Evolutionary conservation across 2,888 invertebrate genomes (phyloP).

Genomic region (Sclerodermus sp.): DNA sequence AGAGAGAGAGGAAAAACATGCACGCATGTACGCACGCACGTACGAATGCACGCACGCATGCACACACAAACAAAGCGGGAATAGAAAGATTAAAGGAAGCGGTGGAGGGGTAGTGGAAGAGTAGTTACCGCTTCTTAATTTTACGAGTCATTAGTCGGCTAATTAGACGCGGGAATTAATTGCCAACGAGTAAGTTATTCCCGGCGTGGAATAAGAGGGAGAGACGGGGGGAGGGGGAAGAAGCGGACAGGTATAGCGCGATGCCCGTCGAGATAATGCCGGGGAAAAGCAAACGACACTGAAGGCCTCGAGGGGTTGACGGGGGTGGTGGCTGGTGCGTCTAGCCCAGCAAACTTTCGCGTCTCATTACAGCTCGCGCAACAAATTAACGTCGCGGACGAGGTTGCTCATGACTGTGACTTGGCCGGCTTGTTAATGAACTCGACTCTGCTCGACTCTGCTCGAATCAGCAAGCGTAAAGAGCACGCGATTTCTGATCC

Average conservation of each 20-base stretch:
- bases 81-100: conserved; percentile 6
- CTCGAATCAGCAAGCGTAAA: too few species aligned
- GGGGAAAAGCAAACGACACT: too few species aligned
- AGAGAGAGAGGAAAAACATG: conserved; percentile 1
- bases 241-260: too few species aligned
- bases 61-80: conserved; percentile 3
- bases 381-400: conserved; percentile 28
- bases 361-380: conserved; percentile 29
- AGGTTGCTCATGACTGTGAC: conserved; percentile 14
- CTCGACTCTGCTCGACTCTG: too few species aligned
- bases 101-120: conserved; percentile 19
- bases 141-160: conserved; percentile 48
- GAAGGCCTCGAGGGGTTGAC: too few species aligned
- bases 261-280: too few species aligned
- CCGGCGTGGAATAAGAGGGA: too few species aligned
- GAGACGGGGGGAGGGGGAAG: too few species aligned
- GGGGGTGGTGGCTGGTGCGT: conserved; percentile 17
- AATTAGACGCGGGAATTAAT: conserved; percentile 50
- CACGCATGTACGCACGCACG: too few species aligned
- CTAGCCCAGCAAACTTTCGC: conserved; percentile 24
- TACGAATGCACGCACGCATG: too few species aligned
- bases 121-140: conserved; percentile 46
- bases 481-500: too few species aligned
- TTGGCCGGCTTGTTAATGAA: conserved; percentile 29
- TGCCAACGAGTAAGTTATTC: conserved; percentile 48